Evolutionary conservation across 2,888 invertebrate species (phyloP).

Genomic region (Gari tellinella): DNA sequence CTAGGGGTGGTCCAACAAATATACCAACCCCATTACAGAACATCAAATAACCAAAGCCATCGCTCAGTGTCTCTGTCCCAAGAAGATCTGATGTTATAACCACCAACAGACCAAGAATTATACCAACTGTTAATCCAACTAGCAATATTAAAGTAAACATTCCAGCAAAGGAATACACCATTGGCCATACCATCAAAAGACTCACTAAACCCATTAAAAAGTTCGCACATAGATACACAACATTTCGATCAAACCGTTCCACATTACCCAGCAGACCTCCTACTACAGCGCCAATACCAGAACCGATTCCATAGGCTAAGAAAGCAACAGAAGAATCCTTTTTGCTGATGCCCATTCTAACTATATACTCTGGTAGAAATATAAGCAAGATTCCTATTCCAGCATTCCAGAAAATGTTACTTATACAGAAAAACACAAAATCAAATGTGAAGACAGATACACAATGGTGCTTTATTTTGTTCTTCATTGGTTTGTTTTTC

Average conservation of each 20-base stretch:
- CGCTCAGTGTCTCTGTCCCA: conserved; percentile 69
- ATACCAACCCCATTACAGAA: conserved; percentile 77
- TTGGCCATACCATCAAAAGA: conserved; percentile 50
- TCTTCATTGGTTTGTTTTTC: too few relatives aligned
- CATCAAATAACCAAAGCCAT: conserved; percentile 78
- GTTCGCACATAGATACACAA: conserved; percentile 67
- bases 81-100: conserved; percentile 75
- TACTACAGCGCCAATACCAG: conserved; percentile 70
- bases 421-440: conserved; percentile 73
- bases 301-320: conserved; percentile 66
- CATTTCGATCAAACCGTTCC: conserved; percentile 59
- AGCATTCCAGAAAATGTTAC: conserved; percentile 78
- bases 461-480: conserved; percentile 38
- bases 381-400: conserved; percentile 65
- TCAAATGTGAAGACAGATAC: conserved; percentile 52
- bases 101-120: conserved; percentile 74
- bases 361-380: conserved; percentile 71
- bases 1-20: conserved; percentile 70
- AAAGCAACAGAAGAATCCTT: conserved; percentile 65
- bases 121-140: conserved; percentile 72
- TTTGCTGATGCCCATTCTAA: conserved; percentile 58
- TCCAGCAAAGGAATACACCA: conserved; percentile 47
- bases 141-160: conserved; percentile 36
- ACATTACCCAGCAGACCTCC: conserved; percentile 76
- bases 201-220: conserved; percentile 62